These are phyloP conservation scores for Corythucha ciliata DNA, from an alignment of 2,888 invertebrate genomes.

Conservation along the genomic window DNA sequence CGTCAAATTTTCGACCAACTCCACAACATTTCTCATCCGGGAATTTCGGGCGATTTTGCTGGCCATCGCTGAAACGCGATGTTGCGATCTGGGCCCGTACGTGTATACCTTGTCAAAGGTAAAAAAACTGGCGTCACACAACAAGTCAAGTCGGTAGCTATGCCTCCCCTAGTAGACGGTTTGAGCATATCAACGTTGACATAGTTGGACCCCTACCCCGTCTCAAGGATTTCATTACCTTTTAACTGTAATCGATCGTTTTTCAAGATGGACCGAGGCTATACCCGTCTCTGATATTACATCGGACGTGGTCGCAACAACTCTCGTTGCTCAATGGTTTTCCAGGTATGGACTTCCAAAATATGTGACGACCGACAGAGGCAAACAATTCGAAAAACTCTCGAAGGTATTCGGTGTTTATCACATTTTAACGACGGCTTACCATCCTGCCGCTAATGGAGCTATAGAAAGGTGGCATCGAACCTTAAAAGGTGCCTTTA, in stretches of 20 bases:
- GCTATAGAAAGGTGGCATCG: slow-evolving; percentile 42
- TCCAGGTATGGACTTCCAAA: slow-evolving; percentile 33
- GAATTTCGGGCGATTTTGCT: slow-evolving; percentile 38
- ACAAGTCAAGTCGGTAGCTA: slow-evolving; percentile 34
- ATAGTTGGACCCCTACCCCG: slow-evolving; percentile 16
- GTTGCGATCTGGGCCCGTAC: slow-evolving; percentile 37
- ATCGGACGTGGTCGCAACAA: slow-evolving; percentile 39
- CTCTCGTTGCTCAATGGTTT: slow-evolving; percentile 40
- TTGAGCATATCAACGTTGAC: slow-evolving; percentile 35
- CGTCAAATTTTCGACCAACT: slow-evolving; percentile 21
- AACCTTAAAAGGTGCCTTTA: slow-evolving; percentile 40
- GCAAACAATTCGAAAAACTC: slow-evolving; percentile 32
- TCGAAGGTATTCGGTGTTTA: background rate
- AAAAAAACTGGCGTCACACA: slow-evolving; percentile 39
- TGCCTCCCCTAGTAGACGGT: slow-evolving; percentile 36
- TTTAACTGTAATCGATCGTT: slow-evolving; percentile 39
- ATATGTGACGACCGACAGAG: slow-evolving; percentile 39
- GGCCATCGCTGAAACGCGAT: slow-evolving; percentile 40
- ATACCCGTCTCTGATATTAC: slow-evolving; percentile 40
- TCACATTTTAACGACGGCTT: slow-evolving; percentile 5
- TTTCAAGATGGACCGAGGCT: slow-evolving; percentile 41
- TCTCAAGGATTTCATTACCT: slow-evolving; percentile 35
- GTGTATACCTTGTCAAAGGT: slow-evolving; percentile 39
- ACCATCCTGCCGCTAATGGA: slow-evolving; percentile 37
- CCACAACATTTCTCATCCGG: slow-evolving; percentile 36